A percentile compares a stretch with the other conserved stretches of the same genome.
phyloP scores from a whole-genome alignment of 2,113 vertebrate species.

The Athene noctua region DNA sequence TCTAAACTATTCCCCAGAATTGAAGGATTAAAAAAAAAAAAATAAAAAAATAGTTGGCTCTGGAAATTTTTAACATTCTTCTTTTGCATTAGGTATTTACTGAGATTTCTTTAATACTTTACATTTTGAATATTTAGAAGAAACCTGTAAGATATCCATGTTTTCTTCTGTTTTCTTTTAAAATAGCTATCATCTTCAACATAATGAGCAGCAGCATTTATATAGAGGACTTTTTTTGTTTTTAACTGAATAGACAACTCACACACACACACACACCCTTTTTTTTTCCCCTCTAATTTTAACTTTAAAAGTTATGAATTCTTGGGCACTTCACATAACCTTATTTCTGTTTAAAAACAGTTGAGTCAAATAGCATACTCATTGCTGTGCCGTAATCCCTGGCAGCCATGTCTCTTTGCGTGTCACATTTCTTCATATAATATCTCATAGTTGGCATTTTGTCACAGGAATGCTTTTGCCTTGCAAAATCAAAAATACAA shows the following conservation, averaged over 20 bases:
- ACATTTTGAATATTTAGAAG: slow-evolving; percentile 45
- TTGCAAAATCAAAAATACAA: background rate
- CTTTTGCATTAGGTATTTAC: background rate
- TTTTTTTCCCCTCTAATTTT: background rate
- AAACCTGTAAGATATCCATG: background rate
- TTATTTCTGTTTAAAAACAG: slow-evolving; percentile 18
- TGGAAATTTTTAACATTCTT: slow-evolving; percentile 11
- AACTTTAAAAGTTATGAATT: background rate
- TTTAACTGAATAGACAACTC: background rate
- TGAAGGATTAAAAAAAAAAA: background rate
- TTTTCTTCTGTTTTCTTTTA: slow-evolving; percentile 25
- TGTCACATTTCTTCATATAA: background rate
- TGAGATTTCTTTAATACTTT: slow-evolving; percentile 59
- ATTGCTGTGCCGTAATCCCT: background rate
- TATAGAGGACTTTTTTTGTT: slow-evolving; percentile 11
- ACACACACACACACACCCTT: too few relatives aligned
- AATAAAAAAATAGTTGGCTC: background rate
- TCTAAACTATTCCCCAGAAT: slow-evolving; percentile 30
- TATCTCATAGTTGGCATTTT: background rate
- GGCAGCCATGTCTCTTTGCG: background rate
- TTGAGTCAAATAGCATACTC: background rate
- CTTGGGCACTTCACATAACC: background rate
- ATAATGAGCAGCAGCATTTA: slow-evolving; percentile 41
- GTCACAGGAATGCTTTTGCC: background rate
- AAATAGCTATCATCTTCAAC: slow-evolving; percentile 34